Evolutionary conservation across 1,140 invertebrate species (phyloP).

Genomic region (Magallana angulata): DNA sequence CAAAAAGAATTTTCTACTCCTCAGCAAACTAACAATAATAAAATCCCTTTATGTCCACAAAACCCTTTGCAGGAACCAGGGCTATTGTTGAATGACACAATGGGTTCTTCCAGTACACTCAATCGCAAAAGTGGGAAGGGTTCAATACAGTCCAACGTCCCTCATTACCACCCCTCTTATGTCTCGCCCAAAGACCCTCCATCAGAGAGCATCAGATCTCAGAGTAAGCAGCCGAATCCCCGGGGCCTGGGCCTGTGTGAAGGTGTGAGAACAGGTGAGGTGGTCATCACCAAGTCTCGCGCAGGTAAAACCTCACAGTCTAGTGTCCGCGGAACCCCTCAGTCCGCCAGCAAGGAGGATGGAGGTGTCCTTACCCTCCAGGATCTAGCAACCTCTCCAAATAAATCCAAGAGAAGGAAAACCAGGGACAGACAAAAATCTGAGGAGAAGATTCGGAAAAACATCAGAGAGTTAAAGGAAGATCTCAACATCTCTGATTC

Average conservation of each 20-base stretch:
- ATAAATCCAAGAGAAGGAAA: slow-evolving; percentile 33
- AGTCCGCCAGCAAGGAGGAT: background rate
- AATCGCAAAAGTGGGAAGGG: background rate
- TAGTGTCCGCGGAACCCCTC: background rate
- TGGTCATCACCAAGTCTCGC: background rate
- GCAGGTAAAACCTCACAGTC: slow-evolving; percentile 4
- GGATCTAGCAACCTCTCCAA: slow-evolving; percentile 15
- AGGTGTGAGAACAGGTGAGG: slow-evolving; percentile 36
- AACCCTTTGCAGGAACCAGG: background rate
- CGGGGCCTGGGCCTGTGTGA: slow-evolving; percentile 1
- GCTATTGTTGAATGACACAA: background rate
- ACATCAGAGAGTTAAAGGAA: slow-evolving; percentile 39
- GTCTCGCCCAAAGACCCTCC: background rate
- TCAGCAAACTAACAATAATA: slow-evolving; percentile 9
- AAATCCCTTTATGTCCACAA: slow-evolving; percentile 17
- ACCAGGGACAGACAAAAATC: slow-evolving; percentile 31
- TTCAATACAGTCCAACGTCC: slow-evolving; percentile 49
- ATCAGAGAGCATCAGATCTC: background rate
- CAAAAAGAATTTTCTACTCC: slow-evolving; percentile 5
- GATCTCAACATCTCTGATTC: slow-evolving; percentile 56
- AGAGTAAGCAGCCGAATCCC: background rate
- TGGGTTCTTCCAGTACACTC: background rate
- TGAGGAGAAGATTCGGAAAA: slow-evolving; percentile 42
- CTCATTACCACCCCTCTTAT: slow-evolving; percentile 32
- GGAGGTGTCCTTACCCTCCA: slow-evolving; percentile 32